phyloP scores from a whole-genome alignment of 2,797 vertebrate species.

The Peromyscus eremicus region DNA sequence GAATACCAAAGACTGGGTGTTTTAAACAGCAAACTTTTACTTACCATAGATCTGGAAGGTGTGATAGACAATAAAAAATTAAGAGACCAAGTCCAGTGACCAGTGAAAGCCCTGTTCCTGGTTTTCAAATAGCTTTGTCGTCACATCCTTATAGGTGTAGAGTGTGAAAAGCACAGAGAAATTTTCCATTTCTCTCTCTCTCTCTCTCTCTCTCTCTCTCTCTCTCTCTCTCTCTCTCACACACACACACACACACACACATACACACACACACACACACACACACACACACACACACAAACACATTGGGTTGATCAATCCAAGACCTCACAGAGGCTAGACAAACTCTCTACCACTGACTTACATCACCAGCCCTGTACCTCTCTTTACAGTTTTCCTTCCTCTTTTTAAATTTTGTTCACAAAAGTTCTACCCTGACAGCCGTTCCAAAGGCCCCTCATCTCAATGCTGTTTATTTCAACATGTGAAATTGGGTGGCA shows the following conservation, averaged over 20 bases:
- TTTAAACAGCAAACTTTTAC: neutral
- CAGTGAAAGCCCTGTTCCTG: neutral
- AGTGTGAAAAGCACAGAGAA: neutral
- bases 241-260: too few species aligned
- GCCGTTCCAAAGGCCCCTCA: neutral
- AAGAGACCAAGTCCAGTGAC: neutral
- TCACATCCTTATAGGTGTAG: too few species aligned
- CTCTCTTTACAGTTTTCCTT: neutral
- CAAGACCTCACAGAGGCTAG: neutral
- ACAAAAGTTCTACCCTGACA: neutral
- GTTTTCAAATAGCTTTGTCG: neutral
- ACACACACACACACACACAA: too few species aligned
- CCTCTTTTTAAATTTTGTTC: neutral
- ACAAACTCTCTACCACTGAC: neutral
- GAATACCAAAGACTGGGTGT: neutral
- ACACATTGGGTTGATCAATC: neutral
- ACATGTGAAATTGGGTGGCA: neutral
- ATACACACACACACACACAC: too few species aligned
- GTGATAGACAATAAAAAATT: neutral
- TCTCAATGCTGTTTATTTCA: neutral
- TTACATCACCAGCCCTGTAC: neutral
- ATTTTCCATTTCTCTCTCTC: neutral
- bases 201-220: neutral
- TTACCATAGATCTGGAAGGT: neutral
- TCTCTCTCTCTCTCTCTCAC: neutral